A percentile compares a stretch with the other conserved stretches of the same genome.
Conservation (phyloP, 2,888 invertebrate genomes). For the Orthosia gracilis region DNA sequence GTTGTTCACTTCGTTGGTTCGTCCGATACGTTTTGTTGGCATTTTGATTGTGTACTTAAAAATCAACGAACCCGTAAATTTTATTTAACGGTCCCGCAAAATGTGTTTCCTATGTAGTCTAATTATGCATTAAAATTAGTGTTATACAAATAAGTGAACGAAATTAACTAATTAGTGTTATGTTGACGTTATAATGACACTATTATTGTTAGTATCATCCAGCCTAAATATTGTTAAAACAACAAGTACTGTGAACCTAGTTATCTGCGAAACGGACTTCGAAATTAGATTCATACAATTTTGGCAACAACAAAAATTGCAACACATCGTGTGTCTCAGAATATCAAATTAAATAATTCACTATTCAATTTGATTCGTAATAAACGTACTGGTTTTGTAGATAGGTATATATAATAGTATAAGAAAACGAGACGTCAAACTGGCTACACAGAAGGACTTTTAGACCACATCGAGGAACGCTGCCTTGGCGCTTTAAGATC, state of each 20-base stretch:
- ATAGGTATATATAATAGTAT: background rate
- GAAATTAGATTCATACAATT: background rate
- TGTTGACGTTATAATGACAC: slow-evolving; percentile 21
- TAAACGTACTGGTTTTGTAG: slow-evolving; percentile 5
- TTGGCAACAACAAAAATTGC: background rate
- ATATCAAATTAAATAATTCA: background rate
- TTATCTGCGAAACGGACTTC: background rate
- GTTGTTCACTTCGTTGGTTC: slow-evolving; percentile 68
- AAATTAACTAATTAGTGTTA: slow-evolving; percentile 32
- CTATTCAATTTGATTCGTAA: background rate
- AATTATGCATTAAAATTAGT: slow-evolving; percentile 39
- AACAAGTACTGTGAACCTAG: background rate
- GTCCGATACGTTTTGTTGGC: slow-evolving; percentile 58
- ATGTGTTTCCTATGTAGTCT: slow-evolving; percentile 24
- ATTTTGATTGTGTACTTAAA: slow-evolving; percentile 54
- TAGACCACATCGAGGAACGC: slow-evolving; percentile 30
- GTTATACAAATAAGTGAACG: slow-evolving; percentile 9
- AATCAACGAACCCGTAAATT: slow-evolving; percentile 43
- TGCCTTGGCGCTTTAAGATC: slow-evolving; percentile 46
- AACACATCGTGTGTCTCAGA: too few relatives aligned
- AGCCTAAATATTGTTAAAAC: background rate
- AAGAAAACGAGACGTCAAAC: slow-evolving; percentile 29
- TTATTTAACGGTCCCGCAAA: slow-evolving; percentile 8
- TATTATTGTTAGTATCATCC: slow-evolving; percentile 7
- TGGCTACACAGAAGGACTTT: slow-evolving; percentile 20